A percentile compares a stretch with the other conserved stretches of the same genome.
Conservation (phyloP, 2,113 vertebrate species). For the Hoplias malabaricus region DNA sequence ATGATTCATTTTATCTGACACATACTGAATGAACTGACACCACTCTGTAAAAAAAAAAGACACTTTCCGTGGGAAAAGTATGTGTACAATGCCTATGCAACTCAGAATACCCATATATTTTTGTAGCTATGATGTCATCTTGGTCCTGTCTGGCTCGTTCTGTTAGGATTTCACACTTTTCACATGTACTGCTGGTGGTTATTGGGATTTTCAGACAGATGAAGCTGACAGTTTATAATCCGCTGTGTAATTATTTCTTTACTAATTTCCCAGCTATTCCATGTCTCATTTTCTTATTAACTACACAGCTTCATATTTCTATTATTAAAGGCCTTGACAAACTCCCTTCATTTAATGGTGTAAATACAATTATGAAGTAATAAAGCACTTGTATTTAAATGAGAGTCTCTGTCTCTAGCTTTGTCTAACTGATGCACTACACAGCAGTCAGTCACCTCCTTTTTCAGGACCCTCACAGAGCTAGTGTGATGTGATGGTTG, state of each 20-base stretch:
- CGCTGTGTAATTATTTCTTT: not conserved
- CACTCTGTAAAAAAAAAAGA: not conserved
- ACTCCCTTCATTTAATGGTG: not conserved
- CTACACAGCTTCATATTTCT: not conserved
- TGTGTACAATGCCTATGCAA: not conserved
- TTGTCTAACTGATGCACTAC: too few species aligned
- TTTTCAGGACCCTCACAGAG: too few species aligned
- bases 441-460: too few species aligned
- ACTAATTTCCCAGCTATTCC: too few species aligned
- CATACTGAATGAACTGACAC: not conserved
- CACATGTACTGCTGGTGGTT: not conserved
- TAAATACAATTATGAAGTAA: not conserved
- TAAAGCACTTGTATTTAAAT: constrained; percentile 24
- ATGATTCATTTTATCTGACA: not conserved
- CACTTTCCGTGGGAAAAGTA: not conserved
- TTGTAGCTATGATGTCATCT: not conserved
- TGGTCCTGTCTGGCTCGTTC: not conserved
- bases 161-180: not conserved
- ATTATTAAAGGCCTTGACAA: not conserved
- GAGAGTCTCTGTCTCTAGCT: not conserved
- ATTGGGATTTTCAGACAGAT: not conserved
- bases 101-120: not conserved
- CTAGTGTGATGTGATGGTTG: too few species aligned
- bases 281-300: not conserved
- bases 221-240: not conserved